A percentile compares a stretch with the other conserved stretches of the same genome.
phyloP scores from a whole-genome alignment of 2,113 vertebrate species.

The Rhadina sibilatrix region DNA sequence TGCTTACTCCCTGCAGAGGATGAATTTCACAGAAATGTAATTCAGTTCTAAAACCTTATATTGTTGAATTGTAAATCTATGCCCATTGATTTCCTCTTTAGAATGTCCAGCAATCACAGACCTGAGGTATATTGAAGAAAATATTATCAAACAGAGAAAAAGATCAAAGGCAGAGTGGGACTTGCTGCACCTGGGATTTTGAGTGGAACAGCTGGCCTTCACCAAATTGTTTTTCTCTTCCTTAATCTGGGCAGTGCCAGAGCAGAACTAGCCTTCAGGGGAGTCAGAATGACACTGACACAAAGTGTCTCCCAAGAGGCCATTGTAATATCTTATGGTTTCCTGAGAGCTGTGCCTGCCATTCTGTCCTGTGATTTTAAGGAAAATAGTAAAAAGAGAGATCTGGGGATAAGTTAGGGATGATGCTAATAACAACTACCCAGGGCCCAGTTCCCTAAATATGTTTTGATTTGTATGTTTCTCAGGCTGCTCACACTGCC shows the following conservation, averaged over 20 bases:
- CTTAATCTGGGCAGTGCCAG: neutral
- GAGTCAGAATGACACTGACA: neutral
- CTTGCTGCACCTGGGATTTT: conserved; percentile 7
- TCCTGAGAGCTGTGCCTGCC: neutral
- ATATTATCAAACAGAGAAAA: conserved; percentile 11
- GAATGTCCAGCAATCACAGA: neutral
- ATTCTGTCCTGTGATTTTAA: neutral
- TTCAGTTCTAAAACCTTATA: neutral
- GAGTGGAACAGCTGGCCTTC: neutral
- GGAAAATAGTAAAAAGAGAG: neutral
- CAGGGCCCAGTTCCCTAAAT: neutral
- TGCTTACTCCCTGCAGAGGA: neutral
- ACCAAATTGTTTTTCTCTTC: neutral
- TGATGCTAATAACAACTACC: neutral
- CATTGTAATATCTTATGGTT: neutral
- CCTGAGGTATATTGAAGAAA: neutral
- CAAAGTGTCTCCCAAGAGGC: neutral
- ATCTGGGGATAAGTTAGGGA: neutral
- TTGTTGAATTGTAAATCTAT: conserved; percentile 44
- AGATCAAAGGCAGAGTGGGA: neutral
- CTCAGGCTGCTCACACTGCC: neutral
- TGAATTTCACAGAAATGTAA: neutral
- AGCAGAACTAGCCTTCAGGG: neutral
- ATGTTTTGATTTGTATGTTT: neutral
- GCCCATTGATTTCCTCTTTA: conserved; percentile 44